Evolutionary conservation across 2,888 invertebrate species (phyloP), one percentile per base, ranked within the genome.

Genomic region (Nomada lathburiana): DNA sequence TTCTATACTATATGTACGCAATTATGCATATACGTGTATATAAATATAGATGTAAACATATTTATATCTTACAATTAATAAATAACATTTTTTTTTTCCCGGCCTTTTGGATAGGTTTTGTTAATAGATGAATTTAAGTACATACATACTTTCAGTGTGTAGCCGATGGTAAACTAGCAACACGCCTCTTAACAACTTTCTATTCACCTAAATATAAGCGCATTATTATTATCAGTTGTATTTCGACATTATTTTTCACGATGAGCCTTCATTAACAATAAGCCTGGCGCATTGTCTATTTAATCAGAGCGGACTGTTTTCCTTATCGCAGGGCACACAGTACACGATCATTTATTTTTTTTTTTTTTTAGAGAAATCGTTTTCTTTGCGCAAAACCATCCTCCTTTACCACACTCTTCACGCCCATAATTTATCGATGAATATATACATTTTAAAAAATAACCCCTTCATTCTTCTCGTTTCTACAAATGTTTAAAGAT

Each of bases 141-240:
- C 86, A 72, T 91, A 91, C 91, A 72, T 91, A 91, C 91, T 91
- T 91, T 91, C 91, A 90, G 88, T 86, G 87, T 88, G 88, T 87
- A 86, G 81, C 86, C 85, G 65, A 64, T 83, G 74, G 52, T 26
- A 72, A 81, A 86, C 85, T 84, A 84, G 88, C 74, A 67, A 68
- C 80, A 83, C 83, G 77, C 79, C 59, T 68, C 84, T 87, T 89
- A 89, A 88, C 84, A 89, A 88, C 76, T 85, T 86, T 55, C 76
- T 83, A 83, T 77, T 71, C 57, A 50, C 69, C 70, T 85, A 85
- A 63, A 80, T 62, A 70, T 80, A 81, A 83, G 78, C 63, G 65
- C 75, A 77, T 86, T 82, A 82, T 81, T 87, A 77, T 86, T 82
- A 82, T 87, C 85, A 70, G 74, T 71, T 63, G 84, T 71, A 71